These are phyloP conservation scores for Elanus axillaris DNA, from an alignment of 2,113 vertebrate species.

Conservation along the genomic window DNA sequence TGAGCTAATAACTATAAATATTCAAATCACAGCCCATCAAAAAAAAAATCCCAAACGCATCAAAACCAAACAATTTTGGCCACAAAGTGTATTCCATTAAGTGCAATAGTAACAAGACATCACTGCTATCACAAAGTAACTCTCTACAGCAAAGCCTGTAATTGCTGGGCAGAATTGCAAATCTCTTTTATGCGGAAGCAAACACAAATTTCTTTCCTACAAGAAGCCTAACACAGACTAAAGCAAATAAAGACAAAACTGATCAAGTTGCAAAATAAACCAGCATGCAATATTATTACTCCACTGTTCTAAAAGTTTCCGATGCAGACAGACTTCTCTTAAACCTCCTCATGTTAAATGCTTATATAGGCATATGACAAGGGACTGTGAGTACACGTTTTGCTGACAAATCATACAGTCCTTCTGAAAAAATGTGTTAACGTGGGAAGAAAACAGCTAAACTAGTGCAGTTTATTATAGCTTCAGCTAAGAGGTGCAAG, in stretches of 20 bases:
- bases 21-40: neutral
- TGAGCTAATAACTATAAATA: neutral
- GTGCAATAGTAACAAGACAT: neutral
- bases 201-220: neutral
- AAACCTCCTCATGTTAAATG: neutral
- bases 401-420: neutral
- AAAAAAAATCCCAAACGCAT: neutral
- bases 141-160: neutral
- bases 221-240: neutral
- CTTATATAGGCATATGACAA: neutral
- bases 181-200: neutral
- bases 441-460: neutral
- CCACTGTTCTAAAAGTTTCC: neutral
- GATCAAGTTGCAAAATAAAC: neutral
- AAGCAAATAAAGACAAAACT: neutral
- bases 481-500: neutral
- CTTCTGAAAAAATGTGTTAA: neutral
- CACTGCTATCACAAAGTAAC: neutral
- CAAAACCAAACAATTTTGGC: neutral
- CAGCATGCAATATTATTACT: fast-evolving
- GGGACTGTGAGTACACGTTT: neutral
- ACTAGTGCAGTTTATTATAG: neutral
- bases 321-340: neutral
- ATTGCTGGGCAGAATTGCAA: neutral
- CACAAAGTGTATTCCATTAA: neutral